phyloP scores from a whole-genome alignment of 2,113 vertebrate species.

The Probosciger aterrimus region DNA sequence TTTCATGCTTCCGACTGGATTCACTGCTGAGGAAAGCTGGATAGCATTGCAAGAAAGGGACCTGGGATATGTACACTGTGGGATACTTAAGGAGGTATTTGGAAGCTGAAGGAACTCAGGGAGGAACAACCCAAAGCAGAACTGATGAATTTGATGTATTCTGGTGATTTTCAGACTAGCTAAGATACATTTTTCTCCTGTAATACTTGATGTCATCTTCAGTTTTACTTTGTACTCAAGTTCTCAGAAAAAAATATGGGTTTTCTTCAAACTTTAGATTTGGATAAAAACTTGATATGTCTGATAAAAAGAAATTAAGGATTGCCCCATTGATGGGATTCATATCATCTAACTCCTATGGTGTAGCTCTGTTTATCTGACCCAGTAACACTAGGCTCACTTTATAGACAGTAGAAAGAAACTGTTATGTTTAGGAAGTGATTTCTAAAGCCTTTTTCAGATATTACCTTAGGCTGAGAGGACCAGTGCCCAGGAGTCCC shows the following conservation, averaged over 20 bases:
- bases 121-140: not conserved
- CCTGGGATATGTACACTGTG: not conserved
- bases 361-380: not conserved
- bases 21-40: constrained; percentile 24
- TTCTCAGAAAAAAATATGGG: not conserved
- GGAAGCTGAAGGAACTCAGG: not conserved
- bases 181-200: not conserved
- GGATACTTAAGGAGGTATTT: not conserved
- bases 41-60: not conserved
- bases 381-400: not conserved
- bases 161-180: not conserved
- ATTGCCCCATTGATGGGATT: not conserved
- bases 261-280: not conserved
- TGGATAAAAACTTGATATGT: not conserved
- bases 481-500: not conserved
- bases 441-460: not conserved
- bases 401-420: not conserved
- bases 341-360: not conserved
- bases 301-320: accelerated
- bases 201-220: not conserved
- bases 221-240: not conserved
- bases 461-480: not conserved
- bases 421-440: not conserved
- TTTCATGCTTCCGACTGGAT: constrained; percentile 24
- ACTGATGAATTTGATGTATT: not conserved